Evolutionary conservation across 2,113 vertebrate genomes (phyloP), one percentile per base, ranked within the genome.

Genomic region (Fulmarus glacialis): DNA sequence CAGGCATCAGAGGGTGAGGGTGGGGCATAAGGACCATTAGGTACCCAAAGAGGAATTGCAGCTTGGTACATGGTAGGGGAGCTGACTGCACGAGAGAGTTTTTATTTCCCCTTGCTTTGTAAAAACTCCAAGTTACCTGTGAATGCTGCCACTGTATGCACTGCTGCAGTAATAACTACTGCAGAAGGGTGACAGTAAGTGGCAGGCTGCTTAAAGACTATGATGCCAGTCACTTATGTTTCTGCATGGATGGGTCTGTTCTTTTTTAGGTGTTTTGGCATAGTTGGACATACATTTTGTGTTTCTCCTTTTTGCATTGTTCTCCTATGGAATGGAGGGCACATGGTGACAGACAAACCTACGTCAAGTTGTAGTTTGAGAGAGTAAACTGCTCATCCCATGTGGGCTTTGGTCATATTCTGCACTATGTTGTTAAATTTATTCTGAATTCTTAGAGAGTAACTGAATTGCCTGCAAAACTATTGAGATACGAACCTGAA

Each of bases 331-430:
- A 67, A 29, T 50, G 8, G 12, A 53, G 67, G 67, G 42, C 42
- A 22, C 40, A 4, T 9, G 34, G 48, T 64, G 45, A 75, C 45
- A 71, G 55, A 45, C 20, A 47, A 66, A 53, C 32, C 32, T 68
- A 38, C 24, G 13, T 52, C 26, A 13, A 12, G 38, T 6, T 86
- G 32, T 29, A 15, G 45, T 38, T 36, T 30, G 67, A 42, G 34
- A 77, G 53, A 87, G n/a, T 40, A n/a, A 48, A 26, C 59, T 55
- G 55, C 36, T 84, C 17, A 5, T 66, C n/a, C n/a, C 36, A 6
- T 0, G 0, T 36, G 68, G 38, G 27, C 30, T 74, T 63, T 52
- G 52, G 42, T 55, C 11, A 1, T 21, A 17, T 53, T 70, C 42
- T 27, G 17, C 1, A 0, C 29, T 19, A 16, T 36, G 11, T 4